Conservation (phyloP, 2,113 vertebrate genomes). For the Conger conger region DNA sequence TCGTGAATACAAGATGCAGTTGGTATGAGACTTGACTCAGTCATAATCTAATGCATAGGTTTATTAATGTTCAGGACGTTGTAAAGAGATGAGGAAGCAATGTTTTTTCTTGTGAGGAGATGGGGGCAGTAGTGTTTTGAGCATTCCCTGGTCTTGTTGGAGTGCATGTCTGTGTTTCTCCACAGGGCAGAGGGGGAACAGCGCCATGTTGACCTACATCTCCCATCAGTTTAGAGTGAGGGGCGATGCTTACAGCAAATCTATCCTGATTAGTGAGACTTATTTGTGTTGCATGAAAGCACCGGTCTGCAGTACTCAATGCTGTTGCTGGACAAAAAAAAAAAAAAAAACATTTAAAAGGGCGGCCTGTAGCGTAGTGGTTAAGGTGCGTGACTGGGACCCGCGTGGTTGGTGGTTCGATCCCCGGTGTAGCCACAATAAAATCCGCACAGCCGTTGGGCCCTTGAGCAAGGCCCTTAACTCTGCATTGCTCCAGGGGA, state of each 20-base stretch:
- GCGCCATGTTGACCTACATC: conserved; percentile 40
- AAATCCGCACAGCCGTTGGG: no score
- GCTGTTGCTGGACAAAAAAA: conserved; percentile 3
- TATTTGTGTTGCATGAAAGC: conserved; percentile 21
- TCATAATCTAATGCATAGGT: background rate
- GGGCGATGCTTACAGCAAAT: conserved; percentile 9
- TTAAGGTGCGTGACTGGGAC: no score
- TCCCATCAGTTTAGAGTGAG: conserved; percentile 3
- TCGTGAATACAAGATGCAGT: background rate
- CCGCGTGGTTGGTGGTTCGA: no score
- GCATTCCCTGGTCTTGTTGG: background rate
- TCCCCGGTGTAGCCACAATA: no score
- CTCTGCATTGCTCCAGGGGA: no score
- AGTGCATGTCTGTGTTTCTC: conserved; percentile 16
- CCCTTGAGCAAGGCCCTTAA: no score
- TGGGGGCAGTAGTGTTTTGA: background rate
- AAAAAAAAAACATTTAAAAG: conserved; percentile 7
- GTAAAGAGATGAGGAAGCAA: background rate
- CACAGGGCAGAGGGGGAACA: background rate
- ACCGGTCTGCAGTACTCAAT: conserved; percentile 18
- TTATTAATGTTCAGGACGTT: background rate
- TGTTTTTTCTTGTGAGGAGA: background rate
- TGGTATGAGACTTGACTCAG: background rate
- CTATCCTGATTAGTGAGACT: conserved; percentile 20
- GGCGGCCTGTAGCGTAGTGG: no score